phyloP scores from a whole-genome alignment of 2,113 vertebrate genomes.

The Phoxinus phoxinus region DNA sequence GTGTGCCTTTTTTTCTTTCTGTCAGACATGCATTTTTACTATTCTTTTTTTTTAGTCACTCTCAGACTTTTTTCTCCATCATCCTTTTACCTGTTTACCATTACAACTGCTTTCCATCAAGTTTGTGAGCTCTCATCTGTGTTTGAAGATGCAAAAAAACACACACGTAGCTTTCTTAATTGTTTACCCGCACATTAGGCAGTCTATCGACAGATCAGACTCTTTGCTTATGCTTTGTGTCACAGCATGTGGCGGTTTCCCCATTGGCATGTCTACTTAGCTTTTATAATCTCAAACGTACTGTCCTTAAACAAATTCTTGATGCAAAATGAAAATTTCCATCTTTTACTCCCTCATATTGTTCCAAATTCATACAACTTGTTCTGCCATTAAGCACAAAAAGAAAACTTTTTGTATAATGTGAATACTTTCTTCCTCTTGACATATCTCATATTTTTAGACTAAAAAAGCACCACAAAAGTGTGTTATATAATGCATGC shows the following conservation, averaged over 20 bases:
- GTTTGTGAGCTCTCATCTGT: slow-evolving; percentile 23
- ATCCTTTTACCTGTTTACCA: neutral
- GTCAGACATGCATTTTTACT: neutral
- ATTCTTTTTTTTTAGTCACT: neutral
- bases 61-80: neutral
- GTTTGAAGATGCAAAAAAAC: neutral
- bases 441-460: neutral
- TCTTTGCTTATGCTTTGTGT: neutral
- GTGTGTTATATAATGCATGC: neutral
- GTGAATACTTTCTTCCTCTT: neutral
- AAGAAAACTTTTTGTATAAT: neutral
- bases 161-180: neutral
- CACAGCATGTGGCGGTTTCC: neutral
- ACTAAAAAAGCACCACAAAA: neutral
- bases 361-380: neutral
- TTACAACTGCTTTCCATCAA: neutral
- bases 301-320: neutral
- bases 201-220: neutral
- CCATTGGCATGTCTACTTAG: neutral
- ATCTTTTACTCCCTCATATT: neutral
- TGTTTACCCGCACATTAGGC: neutral
- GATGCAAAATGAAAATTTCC: neutral
- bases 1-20: neutral
- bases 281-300: neutral
- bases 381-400: neutral